Evolutionary conservation across 2,797 vertebrate species (phyloP).

Genomic region (Notoglanidium macrostoma): DNA sequence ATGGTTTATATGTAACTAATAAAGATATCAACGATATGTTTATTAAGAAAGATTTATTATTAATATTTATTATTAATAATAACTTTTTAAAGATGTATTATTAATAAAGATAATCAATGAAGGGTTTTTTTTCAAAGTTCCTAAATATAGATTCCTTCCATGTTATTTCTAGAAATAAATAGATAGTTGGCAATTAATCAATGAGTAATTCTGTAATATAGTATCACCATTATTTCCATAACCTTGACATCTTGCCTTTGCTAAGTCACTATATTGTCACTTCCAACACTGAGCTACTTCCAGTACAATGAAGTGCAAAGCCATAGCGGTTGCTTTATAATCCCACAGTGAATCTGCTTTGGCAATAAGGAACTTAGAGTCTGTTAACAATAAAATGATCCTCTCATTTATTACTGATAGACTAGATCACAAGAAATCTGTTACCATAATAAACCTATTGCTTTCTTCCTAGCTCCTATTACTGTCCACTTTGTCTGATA

Average conservation of each 20-base stretch:
- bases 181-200: neutral
- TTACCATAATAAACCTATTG: neutral
- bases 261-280: conserved; percentile 56
- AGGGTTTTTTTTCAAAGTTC: neutral
- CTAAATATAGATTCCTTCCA: neutral
- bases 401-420: neutral
- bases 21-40: too few species aligned
- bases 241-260: conserved; percentile 37
- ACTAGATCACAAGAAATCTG: neutral
- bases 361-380: neutral
- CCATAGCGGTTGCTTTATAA: neutral
- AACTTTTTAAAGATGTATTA: too few species aligned
- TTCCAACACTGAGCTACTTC: neutral
- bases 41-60: too few species aligned
- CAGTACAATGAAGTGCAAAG: conserved; percentile 29
- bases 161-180: neutral
- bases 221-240: neutral
- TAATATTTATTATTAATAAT: too few species aligned
- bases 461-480: neutral
- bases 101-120: neutral
- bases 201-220: neutral
- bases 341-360: conserved; percentile 31
- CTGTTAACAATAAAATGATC: conserved; percentile 3
- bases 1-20: neutral
- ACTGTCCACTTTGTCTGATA: neutral